Base-by-base conservation (phyloP, 1,140 invertebrate genomes). In the Drosophila pachea region DNA sequence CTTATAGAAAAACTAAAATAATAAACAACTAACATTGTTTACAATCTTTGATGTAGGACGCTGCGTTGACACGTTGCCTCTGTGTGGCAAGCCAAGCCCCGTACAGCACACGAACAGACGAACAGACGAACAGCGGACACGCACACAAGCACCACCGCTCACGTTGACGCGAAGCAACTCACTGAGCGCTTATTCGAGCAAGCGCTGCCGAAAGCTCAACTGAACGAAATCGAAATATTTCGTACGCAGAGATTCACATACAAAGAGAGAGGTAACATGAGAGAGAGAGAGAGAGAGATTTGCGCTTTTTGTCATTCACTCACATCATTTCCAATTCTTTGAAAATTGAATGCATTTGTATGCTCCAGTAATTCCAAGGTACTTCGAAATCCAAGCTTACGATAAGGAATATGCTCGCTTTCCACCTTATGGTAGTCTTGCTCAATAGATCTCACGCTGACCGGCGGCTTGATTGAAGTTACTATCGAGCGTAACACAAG, bases 31-130 rank as follows among this genome's bases (percentile, higher is more conserved):
- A 81, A 68, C 60, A 81, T 84, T 84, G 81, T 86, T 84, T 84
- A 84, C 82, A 86, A 73, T 84, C 22, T 72, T 73, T 61, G 49
- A 40, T 65, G 68, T 67, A 40, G 43, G 65, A 63, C 58, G 61
- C 74, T 50, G 66, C 47, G 76, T 77, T 84, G 81, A 84, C 79
- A 84, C 79, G 79, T 84, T 79, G 79, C 81, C 79, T 69, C 78
- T 70, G 67, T 76, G 67, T 82, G 66, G 78, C 74, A 65, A 63
- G 65, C 78, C 75, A 53, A 56, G 73, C 59, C 62, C 68, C 54
- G 49, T 49, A 48, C 38, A 64, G 54, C 45, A 43, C 45, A 45
- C 33, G 48, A 29, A 60, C 48, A 54, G 42, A 43, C 58, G 61
- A 47, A 38, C 59, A 47, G 16, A 45, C 14, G 56, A 38, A 42